Conservation (phyloP, 1,140 invertebrate genomes). For the Neuroterus valhalla region DNA sequence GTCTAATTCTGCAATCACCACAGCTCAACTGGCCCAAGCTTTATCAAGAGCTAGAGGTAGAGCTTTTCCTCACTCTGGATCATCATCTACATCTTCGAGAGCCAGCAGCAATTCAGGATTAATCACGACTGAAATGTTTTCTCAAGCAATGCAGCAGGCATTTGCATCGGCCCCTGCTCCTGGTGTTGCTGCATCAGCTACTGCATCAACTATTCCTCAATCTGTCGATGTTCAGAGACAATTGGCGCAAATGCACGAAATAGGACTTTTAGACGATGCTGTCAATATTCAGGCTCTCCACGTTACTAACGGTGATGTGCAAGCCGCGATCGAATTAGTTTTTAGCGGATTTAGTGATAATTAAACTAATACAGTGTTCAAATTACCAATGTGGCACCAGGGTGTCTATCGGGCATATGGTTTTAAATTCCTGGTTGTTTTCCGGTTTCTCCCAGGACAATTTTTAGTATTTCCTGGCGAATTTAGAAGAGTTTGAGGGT, state of each 20-base stretch:
- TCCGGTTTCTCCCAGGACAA: too few species aligned
- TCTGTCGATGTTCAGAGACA: constrained; percentile 74
- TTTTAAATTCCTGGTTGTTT: too few species aligned
- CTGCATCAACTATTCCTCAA: constrained; percentile 41
- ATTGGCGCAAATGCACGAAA: constrained; percentile 88
- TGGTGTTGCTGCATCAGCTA: constrained; percentile 40
- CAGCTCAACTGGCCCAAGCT: constrained; percentile 75
- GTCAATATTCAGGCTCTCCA: constrained; percentile 89
- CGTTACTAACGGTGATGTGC: constrained; percentile 89
- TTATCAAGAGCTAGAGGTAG: constrained; percentile 70
- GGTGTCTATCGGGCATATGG: too few species aligned
- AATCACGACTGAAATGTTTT: constrained; percentile 78
- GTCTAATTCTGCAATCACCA: constrained; percentile 70
- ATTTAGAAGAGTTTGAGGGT: too few species aligned
- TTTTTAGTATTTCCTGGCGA: too few species aligned
- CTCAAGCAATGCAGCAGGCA: constrained; percentile 77
- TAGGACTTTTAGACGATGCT: constrained; percentile 91
- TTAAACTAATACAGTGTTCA: constrained; percentile 42
- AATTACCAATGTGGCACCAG: neutral
- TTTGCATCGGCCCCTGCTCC: constrained; percentile 65
- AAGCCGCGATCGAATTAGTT: constrained; percentile 89
- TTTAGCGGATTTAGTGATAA: constrained; percentile 76
- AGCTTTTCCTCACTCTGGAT: constrained; percentile 41
- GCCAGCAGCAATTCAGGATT: constrained; percentile 60
- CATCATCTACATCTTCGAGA: constrained; percentile 55